phyloP scores from a whole-genome alignment of 1,140 invertebrate species.

The Trichoplusia ni region DNA sequence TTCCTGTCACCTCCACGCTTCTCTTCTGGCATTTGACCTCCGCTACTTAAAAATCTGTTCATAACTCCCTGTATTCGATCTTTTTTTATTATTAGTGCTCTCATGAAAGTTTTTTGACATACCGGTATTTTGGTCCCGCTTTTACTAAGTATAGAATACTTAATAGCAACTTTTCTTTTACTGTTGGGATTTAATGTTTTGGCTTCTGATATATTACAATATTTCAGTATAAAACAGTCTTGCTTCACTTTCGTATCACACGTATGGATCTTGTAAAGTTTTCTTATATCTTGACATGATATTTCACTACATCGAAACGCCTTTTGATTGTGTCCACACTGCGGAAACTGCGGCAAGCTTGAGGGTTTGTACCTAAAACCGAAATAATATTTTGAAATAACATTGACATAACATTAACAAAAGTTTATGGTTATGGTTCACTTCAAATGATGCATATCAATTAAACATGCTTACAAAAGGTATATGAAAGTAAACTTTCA shows the following conservation, averaged over 20 bases:
- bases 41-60: not conserved
- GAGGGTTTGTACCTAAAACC: not conserved
- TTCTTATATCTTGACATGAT: not conserved
- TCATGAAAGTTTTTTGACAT: conserved; percentile 1
- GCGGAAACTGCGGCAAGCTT: not conserved
- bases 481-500: too few relatives aligned
- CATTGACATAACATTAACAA: too few relatives aligned
- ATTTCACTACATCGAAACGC: not conserved
- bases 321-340: not conserved
- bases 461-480: too few relatives aligned
- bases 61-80: conserved; percentile 1
- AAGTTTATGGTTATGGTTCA: too few relatives aligned
- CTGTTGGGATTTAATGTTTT: not conserved
- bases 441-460: too few relatives aligned
- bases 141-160: not conserved
- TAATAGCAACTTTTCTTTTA: not conserved
- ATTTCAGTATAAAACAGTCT: not conserved
- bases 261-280: not conserved
- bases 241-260: not conserved
- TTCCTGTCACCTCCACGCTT: not conserved
- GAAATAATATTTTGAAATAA: too few relatives aligned
- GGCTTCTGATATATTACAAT: not conserved
- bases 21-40: not conserved
- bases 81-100: not conserved
- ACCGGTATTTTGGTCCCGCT: not conserved